Base-by-base conservation (phyloP, 2,113 vertebrate genomes). In the Elgaria multicarinata region DNA sequence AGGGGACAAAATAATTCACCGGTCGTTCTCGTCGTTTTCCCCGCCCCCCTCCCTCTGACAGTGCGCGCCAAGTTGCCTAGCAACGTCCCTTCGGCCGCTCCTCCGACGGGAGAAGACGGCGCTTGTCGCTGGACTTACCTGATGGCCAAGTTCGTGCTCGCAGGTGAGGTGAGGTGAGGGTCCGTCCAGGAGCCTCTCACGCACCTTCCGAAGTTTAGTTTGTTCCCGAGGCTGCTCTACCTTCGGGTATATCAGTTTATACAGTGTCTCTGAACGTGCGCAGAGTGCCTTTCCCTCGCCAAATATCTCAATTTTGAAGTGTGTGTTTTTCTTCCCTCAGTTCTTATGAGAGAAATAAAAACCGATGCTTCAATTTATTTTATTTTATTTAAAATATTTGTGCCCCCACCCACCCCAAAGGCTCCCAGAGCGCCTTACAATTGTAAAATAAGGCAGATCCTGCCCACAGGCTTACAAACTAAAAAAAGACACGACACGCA, bases 91-190 rank as follows among this genome's bases (percentile, higher is more conserved):
- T 8, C 13, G 12, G 0, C 81, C 0, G 96, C 96, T 89, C 86
- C 94, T 77, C 91, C 92, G 20, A 12, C 10, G 8, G 6, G 13
- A 28, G 9, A 22, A 12, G 66, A 22, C n/a, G 31, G 58, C n/a
- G 10, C 24, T 18, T 2, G 39, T 22, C 12, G 2, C 10, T 20
- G n/a, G 18, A 33, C 50, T 14, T 14, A 69, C 53, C 31, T 2
- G 24, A 98, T 98, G 98, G 97, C 97, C 0, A 97, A 96, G 83
- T 98, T 98, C 95, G 97, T 98, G 1, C 89, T 98, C 0, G 97
- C 97, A 87, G 97, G 97, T 98, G 96, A 90, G 87, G 97, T 97
- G 95, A 79, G 83, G n/a, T n/a, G n/a, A n/a, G 44, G 39, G 2
- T 9, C 2, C 46, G 13, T 14, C n/a, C 1, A 24, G 18, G 58